Evolutionary conservation across 2,797 vertebrate genomes (phyloP), one percentile per base, ranked within the genome.

Genomic region (Cuniculus paca): DNA sequence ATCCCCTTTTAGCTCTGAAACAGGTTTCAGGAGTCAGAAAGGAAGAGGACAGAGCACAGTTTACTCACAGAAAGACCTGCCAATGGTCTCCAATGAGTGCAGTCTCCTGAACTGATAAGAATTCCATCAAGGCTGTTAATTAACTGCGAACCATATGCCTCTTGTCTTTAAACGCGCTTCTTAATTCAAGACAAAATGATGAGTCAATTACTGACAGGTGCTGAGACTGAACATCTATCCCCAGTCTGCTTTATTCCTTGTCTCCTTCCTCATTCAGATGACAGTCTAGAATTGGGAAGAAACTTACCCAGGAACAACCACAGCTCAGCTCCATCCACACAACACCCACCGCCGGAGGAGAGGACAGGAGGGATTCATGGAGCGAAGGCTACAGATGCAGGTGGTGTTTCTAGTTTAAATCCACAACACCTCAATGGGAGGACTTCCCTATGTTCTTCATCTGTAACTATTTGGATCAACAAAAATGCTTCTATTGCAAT

Each of bases 141-240:
- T 85, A 95, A 45, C 42, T 91, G 39, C 74, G 92, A 95, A 85
- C 88, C 82, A 83, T 70, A 56, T 80, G 88, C 70, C 81, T 93
- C 72, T 88, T 85, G 17, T 94, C 78, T 90, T 74, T 77, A 22
- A 61, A 72, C 42, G 22, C 80, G 28, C 74, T 74, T 95, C 85
- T 88, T 60, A 85, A 93, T 80, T 92, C 74, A 84, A 90, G 12
- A 19, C 82, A 72, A 95, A 88, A 95, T 60, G 58, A 95, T 26
- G 63, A 52, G 28, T 72, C 50, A 96, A 68, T 90, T 92, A 60
- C 48, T 56, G 52, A 31, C 11, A 3, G 14, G 39, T 39, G 72
- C 74, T 65, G 79, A 50, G 7, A 36, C 8, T 50, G 45, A 92
- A 74, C 42, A 42, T 74, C 5, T 17, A n/a, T 14, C 72, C 68